Conservation (phyloP, 2,113 vertebrate genomes). For the Mesitornis unicolor region DNA sequence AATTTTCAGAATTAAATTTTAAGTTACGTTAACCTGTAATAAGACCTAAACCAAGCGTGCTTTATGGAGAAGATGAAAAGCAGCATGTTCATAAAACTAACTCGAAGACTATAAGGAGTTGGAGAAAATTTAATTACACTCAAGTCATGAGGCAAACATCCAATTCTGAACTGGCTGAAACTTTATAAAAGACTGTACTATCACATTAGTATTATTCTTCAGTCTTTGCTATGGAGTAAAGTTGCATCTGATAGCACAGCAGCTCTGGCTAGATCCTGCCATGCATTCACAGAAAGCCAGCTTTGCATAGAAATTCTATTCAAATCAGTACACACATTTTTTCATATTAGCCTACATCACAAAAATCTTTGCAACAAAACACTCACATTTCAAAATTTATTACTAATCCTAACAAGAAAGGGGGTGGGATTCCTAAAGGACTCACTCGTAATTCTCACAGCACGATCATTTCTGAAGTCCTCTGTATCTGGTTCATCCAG, state of each 20-base stretch:
- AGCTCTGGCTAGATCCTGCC: background rate
- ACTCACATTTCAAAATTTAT: background rate
- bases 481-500: slow-evolving; percentile 91
- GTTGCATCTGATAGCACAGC: background rate
- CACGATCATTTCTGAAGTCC: slow-evolving; percentile 93
- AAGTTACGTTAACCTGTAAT: background rate
- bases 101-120: background rate
- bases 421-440: background rate
- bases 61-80: background rate
- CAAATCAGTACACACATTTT: background rate
- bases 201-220: no score
- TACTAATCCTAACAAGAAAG: background rate
- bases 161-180: background rate
- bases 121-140: background rate
- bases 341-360: background rate
- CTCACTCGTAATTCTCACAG: slow-evolving; percentile 94
- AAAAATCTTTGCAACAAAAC: background rate
- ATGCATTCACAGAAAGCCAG: accelerated
- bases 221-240: background rate
- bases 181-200: background rate
- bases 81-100: background rate
- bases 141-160: background rate
- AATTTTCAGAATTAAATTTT: background rate
- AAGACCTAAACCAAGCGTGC: background rate
- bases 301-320: background rate